These are phyloP conservation scores for Galeopsomyia nigrocyanea DNA, from an alignment of 2,888 invertebrate genomes.

Conservation along the genomic window DNA sequence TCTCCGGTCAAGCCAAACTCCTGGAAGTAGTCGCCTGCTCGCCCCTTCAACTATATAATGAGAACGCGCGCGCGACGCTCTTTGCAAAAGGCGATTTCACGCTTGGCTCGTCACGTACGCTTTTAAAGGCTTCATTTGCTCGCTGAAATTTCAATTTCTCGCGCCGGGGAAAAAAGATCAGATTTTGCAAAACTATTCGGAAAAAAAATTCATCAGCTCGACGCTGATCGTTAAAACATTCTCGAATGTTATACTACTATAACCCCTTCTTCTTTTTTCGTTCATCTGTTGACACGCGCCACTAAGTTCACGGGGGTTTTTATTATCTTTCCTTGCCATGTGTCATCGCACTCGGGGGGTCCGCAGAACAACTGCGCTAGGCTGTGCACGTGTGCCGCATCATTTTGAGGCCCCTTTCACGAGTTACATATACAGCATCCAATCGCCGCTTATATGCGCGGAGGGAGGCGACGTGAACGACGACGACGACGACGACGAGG, in stretches of 20 bases:
- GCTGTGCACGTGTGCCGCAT: constrained; percentile 51
- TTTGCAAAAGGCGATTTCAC: constrained; percentile 30
- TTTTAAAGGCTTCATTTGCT: constrained; percentile 8
- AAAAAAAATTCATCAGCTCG: background rate
- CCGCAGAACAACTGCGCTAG: constrained; percentile 45
- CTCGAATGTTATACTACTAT: too few species aligned
- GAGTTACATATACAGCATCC: too few species aligned
- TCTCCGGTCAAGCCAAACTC: too few species aligned
- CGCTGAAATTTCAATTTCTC: constrained; percentile 15
- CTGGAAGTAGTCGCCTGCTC: too few species aligned
- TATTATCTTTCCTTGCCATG: constrained; percentile 59
- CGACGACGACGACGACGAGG: too few species aligned
- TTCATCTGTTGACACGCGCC: constrained; percentile 54
- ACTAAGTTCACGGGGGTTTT: constrained; percentile 50
- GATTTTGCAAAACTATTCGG: background rate
- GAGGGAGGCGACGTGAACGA: too few species aligned
- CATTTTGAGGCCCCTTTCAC: constrained; percentile 26
- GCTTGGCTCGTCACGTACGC: constrained; percentile 21
- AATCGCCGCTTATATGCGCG: too few species aligned
- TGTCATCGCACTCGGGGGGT: constrained; percentile 51
- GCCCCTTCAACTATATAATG: too few species aligned
- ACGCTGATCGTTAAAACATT: background rate
- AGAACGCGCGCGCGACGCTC: background rate
- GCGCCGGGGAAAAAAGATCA: background rate
- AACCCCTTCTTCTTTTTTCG: background rate